A percentile compares a stretch with the other conserved stretches of the same genome.
Evolutionary conservation across 2,113 vertebrate species (phyloP).

Genomic region (Geococcyx californianus): DNA sequence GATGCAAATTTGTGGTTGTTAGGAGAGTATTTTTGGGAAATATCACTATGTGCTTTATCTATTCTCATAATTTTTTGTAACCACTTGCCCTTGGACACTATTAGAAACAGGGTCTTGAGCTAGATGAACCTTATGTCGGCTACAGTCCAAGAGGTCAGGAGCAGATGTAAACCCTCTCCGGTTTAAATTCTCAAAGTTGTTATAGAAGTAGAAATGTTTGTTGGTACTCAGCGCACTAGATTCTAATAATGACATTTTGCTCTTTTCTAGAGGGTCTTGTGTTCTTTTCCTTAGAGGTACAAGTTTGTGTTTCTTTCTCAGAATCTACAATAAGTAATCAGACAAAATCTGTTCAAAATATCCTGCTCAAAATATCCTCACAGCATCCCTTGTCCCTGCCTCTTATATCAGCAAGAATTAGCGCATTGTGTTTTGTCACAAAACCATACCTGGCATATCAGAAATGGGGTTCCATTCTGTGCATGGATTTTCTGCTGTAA

Average conservation of each 20-base stretch:
- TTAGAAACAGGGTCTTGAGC: not conserved
- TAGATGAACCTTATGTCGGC: not conserved
- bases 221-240: not conserved
- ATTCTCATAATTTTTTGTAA: not conserved
- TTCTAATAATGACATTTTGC: not conserved
- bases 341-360: not conserved
- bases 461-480: not conserved
- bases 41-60: not conserved
- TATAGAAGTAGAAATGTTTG: not conserved
- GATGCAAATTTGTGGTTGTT: slow-evolving; percentile 1
- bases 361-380: not conserved
- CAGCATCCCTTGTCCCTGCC: not conserved
- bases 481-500: not conserved
- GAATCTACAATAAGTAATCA: not conserved
- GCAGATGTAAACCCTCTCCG: not conserved
- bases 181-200: not conserved
- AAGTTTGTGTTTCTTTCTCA: not conserved
- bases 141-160: not conserved
- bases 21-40: not conserved
- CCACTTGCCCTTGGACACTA: not conserved
- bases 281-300: not conserved
- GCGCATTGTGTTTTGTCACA: not conserved
- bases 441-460: not conserved
- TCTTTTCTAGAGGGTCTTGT: not conserved
- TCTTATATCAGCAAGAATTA: not conserved